These are phyloP conservation scores for Brachionus koreanus DNA, from an alignment of 1,140 invertebrate species.

Conservation along the genomic window DNA sequence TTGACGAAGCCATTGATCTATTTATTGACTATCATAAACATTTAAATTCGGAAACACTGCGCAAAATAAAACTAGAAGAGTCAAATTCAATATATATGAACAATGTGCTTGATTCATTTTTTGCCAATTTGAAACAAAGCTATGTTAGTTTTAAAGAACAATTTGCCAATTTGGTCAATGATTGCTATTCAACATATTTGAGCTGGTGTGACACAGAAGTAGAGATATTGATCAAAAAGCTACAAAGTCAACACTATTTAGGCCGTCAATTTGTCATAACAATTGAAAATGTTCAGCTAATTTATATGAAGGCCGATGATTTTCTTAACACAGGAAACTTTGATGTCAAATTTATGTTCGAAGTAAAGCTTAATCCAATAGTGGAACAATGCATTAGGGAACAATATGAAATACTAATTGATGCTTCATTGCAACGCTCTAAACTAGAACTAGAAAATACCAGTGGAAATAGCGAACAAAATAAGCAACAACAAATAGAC, in stretches of 20 bases:
- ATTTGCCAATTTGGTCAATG: constrained; percentile 28
- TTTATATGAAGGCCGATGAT: not conserved
- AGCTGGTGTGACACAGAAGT: constrained; percentile 40
- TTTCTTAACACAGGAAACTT: not conserved
- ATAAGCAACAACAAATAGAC: constrained; percentile 19
- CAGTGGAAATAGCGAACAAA: constrained; percentile 9
- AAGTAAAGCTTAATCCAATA: constrained; percentile 15
- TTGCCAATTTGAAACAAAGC: constrained; percentile 12
- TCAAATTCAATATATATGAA: constrained; percentile 39
- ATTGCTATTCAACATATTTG: constrained; percentile 39
- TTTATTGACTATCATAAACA: constrained; percentile 44
- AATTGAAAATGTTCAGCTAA: constrained; percentile 21
- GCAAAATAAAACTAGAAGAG: constrained; percentile 42
- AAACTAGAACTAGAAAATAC: constrained; percentile 21
- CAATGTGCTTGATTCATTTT: constrained; percentile 33
- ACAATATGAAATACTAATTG: constrained; percentile 33
- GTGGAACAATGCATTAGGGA: constrained; percentile 19
- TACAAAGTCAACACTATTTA: constrained; percentile 38
- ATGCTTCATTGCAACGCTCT: constrained; percentile 31
- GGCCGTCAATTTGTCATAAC: constrained; percentile 30
- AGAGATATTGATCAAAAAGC: constrained; percentile 42
- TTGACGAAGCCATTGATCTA: constrained; percentile 37
- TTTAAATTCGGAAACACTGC: constrained; percentile 25
- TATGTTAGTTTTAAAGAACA: constrained; percentile 15
- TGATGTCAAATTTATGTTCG: constrained; percentile 41